These are phyloP conservation scores for Lasiurus cinereus DNA, from an alignment of 2,113 vertebrate species.

Conservation along the genomic window DNA sequence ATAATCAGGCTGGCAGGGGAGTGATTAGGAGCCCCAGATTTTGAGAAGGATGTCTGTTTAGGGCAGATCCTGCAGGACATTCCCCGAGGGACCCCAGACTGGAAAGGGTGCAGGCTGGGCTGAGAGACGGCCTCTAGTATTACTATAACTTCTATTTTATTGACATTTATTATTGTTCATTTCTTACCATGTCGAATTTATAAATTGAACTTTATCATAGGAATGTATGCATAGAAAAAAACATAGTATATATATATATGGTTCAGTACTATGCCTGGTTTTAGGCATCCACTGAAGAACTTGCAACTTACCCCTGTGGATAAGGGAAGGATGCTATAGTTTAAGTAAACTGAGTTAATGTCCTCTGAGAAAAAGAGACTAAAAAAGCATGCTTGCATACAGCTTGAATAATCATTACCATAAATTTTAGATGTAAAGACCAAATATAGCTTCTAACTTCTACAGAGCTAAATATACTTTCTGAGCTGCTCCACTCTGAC, in stretches of 20 bases:
- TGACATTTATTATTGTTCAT: background rate
- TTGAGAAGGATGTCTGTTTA: too few species aligned
- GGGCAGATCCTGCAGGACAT: too few species aligned
- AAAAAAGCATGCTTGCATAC: background rate
- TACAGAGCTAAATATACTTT: slow-evolving; percentile 1
- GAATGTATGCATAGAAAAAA: background rate
- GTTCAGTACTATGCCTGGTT: background rate
- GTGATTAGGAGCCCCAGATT: too few species aligned
- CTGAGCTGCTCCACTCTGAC: background rate
- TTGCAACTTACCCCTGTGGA: background rate
- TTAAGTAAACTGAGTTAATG: slow-evolving; percentile 10
- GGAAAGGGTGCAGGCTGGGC: too few species aligned
- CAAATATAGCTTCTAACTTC: slow-evolving; percentile 11
- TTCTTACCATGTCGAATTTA: background rate
- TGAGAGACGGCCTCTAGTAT: background rate
- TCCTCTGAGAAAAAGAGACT: background rate
- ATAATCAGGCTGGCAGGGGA: too few species aligned
- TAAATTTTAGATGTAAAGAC: slow-evolving; percentile 40
- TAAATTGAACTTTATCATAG: background rate
- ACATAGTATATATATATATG: background rate
- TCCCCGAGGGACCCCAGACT: too few species aligned
- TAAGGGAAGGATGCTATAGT: background rate
- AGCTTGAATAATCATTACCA: background rate
- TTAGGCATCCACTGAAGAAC: background rate
- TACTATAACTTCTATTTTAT: background rate